Evolutionary conservation across 2,888 invertebrate genomes (phyloP).

Genomic region (Nebria salina): DNA sequence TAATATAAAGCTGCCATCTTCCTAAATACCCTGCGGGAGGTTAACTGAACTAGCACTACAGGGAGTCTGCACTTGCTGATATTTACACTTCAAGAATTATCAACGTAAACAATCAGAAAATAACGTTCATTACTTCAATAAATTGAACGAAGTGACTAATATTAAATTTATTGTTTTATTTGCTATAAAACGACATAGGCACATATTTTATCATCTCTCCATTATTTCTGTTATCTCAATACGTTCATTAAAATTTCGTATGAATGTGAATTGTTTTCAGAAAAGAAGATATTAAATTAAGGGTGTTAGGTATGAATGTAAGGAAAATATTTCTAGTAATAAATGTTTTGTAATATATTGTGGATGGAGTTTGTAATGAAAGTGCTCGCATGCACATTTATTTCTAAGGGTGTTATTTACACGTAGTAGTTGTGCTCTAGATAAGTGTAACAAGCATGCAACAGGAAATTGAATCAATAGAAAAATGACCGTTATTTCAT

Average conservation of each 20-base stretch:
- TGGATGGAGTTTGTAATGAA: background rate
- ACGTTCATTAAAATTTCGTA: too few species aligned
- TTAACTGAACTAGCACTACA: background rate
- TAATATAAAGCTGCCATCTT: background rate
- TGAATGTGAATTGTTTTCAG: too few species aligned
- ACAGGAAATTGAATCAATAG: slow-evolving; percentile 46
- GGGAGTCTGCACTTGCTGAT: background rate
- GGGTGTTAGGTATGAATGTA: background rate
- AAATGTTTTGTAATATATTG: background rate
- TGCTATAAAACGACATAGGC: background rate
- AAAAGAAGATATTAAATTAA: background rate
- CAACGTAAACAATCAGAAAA: background rate
- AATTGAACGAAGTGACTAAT: background rate
- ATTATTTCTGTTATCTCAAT: too few species aligned
- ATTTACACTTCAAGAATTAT: background rate
- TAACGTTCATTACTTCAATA: background rate
- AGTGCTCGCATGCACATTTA: background rate
- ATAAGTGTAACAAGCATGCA: slow-evolving; percentile 44
- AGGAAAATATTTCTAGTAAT: background rate
- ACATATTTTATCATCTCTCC: too few species aligned
- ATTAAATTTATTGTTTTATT: background rate
- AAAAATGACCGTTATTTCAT: slow-evolving; percentile 42
- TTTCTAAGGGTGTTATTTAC: slow-evolving; percentile 35
- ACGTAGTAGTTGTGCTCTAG: slow-evolving; percentile 16
- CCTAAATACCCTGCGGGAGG: background rate